Percentiles rank a stretch among this genome's conserved stretches.
These are phyloP conservation scores for Montipora sp. DNA, from an alignment of 64 coral and sea anemone species.

Conservation along the genomic window DNA sequence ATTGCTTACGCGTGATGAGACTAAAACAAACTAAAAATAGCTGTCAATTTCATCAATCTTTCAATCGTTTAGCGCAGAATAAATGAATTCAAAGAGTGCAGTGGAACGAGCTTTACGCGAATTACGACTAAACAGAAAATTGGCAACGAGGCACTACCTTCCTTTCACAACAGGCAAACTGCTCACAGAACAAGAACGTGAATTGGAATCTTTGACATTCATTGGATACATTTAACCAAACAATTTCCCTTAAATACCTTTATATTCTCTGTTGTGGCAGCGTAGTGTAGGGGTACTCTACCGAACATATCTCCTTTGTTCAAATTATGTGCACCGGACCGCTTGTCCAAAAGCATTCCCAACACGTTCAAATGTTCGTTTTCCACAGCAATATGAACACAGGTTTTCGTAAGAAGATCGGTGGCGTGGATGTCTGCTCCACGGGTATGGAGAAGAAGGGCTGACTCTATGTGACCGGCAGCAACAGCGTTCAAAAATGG, in stretches of 20 bases:
- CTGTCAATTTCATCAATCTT: too few relatives aligned
- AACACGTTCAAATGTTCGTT: conserved; percentile 65
- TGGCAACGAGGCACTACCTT: not conserved
- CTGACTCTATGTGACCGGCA: conserved; percentile 35
- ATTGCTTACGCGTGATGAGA: not conserved
- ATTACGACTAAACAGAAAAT: not conserved
- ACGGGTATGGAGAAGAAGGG: conserved; percentile 38
- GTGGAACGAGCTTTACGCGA: too few relatives aligned
- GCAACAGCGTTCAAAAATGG: conserved; percentile 80
- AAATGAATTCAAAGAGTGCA: too few relatives aligned
- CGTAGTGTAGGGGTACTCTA: conserved; percentile 66
- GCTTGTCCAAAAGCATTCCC: conserved; percentile 59
- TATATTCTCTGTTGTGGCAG: not conserved
- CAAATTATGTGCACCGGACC: not conserved
- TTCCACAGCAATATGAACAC: conserved; percentile 81
- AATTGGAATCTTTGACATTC: too few relatives aligned
- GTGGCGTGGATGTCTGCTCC: conserved; percentile 58
- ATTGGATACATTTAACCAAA: not conserved
- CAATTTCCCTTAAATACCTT: not conserved
- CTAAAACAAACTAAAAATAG: not conserved
- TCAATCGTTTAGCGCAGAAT: too few relatives aligned
- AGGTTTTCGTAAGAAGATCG: conserved; percentile 79
- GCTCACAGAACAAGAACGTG: too few relatives aligned
- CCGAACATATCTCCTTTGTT: conserved; percentile 70
- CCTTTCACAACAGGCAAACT: too few relatives aligned